These are phyloP conservation scores for Pteromalus puparum DNA, from an alignment of 1,140 invertebrate species.

Conservation along the genomic window DNA sequence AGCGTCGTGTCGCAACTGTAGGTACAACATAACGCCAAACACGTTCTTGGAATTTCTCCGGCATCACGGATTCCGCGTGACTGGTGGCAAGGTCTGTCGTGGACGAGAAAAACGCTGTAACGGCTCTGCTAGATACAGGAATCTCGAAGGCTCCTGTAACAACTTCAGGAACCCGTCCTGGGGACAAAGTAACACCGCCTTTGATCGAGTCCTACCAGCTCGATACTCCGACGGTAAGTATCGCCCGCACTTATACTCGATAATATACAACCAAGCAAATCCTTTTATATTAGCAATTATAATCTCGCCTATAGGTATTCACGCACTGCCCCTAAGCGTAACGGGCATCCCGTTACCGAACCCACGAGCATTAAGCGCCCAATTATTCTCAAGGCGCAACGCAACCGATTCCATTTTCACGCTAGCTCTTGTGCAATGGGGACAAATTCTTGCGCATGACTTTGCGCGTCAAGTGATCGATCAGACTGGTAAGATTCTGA, in stretches of 20 bases:
- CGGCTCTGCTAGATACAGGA: conserved; percentile 76
- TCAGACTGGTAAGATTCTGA: conserved; percentile 67
- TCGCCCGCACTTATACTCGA: too few species aligned
- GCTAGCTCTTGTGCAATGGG: conserved; percentile 76
- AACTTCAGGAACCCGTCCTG: conserved; percentile 78
- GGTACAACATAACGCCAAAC: conserved; percentile 66
- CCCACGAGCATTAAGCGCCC: conserved; percentile 71
- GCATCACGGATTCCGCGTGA: conserved; percentile 63
- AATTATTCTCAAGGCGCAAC: conserved; percentile 71
- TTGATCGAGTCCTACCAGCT: conserved; percentile 80
- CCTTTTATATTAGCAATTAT: too few species aligned
- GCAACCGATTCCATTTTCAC: conserved; percentile 68
- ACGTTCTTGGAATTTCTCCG: conserved; percentile 71
- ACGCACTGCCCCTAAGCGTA: conserved; percentile 70
- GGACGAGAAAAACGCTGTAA: conserved; percentile 53
- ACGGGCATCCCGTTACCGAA: conserved; percentile 73
- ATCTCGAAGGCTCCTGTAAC: conserved; percentile 85
- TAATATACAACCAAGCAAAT: too few species aligned
- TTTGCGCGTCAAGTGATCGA: conserved; percentile 72
- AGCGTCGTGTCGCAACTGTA: too few species aligned
- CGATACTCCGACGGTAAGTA: conserved; percentile 81
- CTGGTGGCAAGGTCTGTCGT: conserved; percentile 62
- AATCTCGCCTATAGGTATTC: conserved; percentile 66
- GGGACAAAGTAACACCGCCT: conserved; percentile 77
- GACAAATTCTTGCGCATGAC: conserved; percentile 79